phyloP scores from a whole-genome alignment of 2,888 invertebrate species.

The Apotomis capreana region DNA sequence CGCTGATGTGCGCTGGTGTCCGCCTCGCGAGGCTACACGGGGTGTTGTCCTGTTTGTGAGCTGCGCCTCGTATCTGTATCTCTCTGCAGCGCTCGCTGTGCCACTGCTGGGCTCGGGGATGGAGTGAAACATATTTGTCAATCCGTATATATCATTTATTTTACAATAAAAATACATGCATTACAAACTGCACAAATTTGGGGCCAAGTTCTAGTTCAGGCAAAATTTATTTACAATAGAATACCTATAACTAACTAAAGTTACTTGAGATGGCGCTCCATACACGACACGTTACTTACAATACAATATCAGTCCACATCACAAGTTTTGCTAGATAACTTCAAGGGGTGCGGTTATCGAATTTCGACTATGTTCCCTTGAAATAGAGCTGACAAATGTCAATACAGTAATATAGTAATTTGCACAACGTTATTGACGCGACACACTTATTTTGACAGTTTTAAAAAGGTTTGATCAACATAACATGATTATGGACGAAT shows the following conservation, averaged over 20 bases:
- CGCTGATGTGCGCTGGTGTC: too few species aligned
- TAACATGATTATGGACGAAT: too few species aligned
- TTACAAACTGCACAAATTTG: slow-evolving; percentile 57
- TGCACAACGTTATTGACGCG: slow-evolving; percentile 4
- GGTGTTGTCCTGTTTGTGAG: too few species aligned
- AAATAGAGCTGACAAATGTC: slow-evolving; percentile 23
- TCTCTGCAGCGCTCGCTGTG: too few species aligned
- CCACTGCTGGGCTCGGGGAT: background rate
- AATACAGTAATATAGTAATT: background rate
- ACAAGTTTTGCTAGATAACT: slow-evolving; percentile 57
- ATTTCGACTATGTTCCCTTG: slow-evolving; percentile 26
- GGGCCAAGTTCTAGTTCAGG: slow-evolving; percentile 56
- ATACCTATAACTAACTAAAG: slow-evolving; percentile 53
- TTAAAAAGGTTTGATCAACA: too few species aligned
- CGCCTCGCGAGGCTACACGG: too few species aligned
- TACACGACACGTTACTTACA: slow-evolving; percentile 50
- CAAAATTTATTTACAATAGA: slow-evolving; percentile 58
- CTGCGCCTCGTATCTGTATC: too few species aligned
- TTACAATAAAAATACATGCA: slow-evolving; percentile 58
- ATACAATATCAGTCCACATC: slow-evolving; percentile 77
- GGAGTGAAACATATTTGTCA: slow-evolving; percentile 23
- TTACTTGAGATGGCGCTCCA: slow-evolving; percentile 68
- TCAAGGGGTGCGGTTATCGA: slow-evolving; percentile 24
- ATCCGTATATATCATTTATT: slow-evolving; percentile 59
- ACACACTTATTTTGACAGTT: background rate